phyloP scores from a whole-genome alignment of 2,888 invertebrate species.

The Salpingus planirostris region DNA sequence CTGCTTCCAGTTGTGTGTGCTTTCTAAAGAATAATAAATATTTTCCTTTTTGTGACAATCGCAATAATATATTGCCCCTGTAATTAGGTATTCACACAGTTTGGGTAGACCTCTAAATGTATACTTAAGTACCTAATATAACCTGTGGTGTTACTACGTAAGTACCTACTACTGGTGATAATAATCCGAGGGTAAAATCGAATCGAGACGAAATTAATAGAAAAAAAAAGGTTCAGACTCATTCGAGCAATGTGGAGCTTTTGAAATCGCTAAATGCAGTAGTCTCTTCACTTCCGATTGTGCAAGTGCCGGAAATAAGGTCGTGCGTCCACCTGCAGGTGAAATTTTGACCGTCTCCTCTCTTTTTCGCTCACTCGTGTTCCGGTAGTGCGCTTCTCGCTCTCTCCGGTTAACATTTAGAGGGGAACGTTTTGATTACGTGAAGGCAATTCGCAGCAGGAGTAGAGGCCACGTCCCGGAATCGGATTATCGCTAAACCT shows the following conservation, averaged over 20 bases:
- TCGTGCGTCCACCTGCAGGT: constrained; percentile 22
- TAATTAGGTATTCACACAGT: no score
- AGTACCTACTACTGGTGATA: no score
- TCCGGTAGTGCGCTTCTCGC: constrained; percentile 1
- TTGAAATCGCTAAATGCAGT: constrained; percentile 17
- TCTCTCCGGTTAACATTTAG: constrained; percentile 1
- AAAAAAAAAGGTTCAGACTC: no score
- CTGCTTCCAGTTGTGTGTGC: no score
- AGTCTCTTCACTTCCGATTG: constrained; percentile 26
- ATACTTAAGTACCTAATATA: no score
- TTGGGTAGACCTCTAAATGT: no score
- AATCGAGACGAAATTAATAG: no score
- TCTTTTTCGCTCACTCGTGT: constrained; percentile 7
- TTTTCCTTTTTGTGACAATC: no score
- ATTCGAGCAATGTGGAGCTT: constrained; percentile 8
- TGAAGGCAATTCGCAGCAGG: constrained; percentile 11
- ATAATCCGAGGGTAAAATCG: no score
- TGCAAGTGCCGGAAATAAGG: constrained; percentile 29
- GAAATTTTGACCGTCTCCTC: constrained; percentile 11
- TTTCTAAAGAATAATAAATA: no score
- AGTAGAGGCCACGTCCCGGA: constrained; percentile 14
- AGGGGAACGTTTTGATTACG: constrained; percentile 9
- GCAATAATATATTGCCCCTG: no score
- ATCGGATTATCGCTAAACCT: constrained; percentile 25
- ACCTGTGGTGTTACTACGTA: no score